phyloP scores from a whole-genome alignment of 1,140 invertebrate genomes.

The Megalonaias nervosa region DNA sequence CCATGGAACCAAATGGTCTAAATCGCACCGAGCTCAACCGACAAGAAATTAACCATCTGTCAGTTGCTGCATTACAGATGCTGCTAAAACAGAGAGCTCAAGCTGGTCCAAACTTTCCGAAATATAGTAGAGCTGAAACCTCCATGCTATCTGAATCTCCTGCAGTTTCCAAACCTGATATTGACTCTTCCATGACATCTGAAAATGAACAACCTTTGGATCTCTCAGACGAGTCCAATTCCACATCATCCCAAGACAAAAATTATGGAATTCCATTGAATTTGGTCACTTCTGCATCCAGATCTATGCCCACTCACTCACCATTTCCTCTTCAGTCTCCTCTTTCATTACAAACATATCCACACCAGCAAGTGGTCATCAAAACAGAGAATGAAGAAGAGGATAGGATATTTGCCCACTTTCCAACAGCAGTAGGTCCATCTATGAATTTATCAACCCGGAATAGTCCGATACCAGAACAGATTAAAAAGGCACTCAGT shows the following conservation, averaged over 20 bases:
- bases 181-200: too few relatives aligned
- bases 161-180: too few relatives aligned
- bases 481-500: slow-evolving; percentile 14
- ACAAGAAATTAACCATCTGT: slow-evolving; percentile 35
- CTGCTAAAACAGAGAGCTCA: slow-evolving; percentile 59
- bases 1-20: slow-evolving; percentile 31
- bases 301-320: slow-evolving; percentile 24
- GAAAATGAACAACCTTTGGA: slow-evolving; percentile 33
- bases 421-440: slow-evolving; percentile 26
- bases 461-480: slow-evolving; percentile 18
- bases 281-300: slow-evolving; percentile 33
- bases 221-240: slow-evolving; percentile 34
- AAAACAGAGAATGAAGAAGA: slow-evolving; percentile 31
- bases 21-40: slow-evolving; percentile 14
- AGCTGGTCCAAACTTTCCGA: slow-evolving; percentile 37
- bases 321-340: slow-evolving; percentile 35
- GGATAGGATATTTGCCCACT: slow-evolving; percentile 27
- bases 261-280: slow-evolving; percentile 31
- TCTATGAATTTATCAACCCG: slow-evolving; percentile 11
- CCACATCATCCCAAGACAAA: slow-evolving; percentile 24
- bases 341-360: slow-evolving; percentile 32
- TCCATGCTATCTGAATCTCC: slow-evolving; percentile 19
- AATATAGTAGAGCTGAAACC: slow-evolving; percentile 21
- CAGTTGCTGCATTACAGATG: slow-evolving; percentile 60
- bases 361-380: slow-evolving; percentile 25